Evolutionary conservation across 1,140 invertebrate species (phyloP).

Genomic region (Papilio dardanus): DNA sequence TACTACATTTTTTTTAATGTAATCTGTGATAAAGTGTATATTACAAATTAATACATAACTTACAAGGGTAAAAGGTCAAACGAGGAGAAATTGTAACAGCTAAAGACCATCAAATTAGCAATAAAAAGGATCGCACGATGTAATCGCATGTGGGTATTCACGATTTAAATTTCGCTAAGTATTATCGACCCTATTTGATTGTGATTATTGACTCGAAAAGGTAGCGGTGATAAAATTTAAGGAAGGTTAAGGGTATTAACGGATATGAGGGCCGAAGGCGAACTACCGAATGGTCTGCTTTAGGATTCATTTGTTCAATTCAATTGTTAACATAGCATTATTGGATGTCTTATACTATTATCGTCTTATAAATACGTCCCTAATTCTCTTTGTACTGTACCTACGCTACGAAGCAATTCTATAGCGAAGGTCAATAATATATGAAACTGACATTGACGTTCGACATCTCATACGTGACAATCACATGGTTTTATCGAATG

Average conservation of each 20-base stretch:
- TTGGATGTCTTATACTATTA: neutral
- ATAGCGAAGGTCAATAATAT: no score
- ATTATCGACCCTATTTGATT: slow-evolving; percentile 25
- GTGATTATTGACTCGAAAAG: slow-evolving; percentile 33
- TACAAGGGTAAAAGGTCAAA: slow-evolving; percentile 3
- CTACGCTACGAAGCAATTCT: no score
- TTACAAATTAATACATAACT: neutral
- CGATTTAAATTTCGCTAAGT: slow-evolving; percentile 35
- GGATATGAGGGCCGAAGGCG: slow-evolving; percentile 19
- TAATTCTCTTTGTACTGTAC: neutral
- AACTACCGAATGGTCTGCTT: slow-evolving; percentile 32
- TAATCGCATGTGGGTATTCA: slow-evolving; percentile 33
- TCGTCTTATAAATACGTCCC: neutral
- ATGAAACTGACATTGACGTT: no score
- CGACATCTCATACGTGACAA: no score
- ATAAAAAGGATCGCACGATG: slow-evolving; percentile 31
- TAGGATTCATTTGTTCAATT: slow-evolving; percentile 32
- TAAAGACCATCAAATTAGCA: slow-evolving; percentile 34
- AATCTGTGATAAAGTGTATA: neutral
- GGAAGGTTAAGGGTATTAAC: slow-evolving; percentile 31
- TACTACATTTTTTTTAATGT: no score
- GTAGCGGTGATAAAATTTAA: slow-evolving; percentile 36
- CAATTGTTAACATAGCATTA: neutral
- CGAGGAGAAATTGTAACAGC: neutral
- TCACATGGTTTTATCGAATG: no score